Evolutionary conservation across 2,797 vertebrate genomes (phyloP).

Genomic region (Holocentrus rufus): DNA sequence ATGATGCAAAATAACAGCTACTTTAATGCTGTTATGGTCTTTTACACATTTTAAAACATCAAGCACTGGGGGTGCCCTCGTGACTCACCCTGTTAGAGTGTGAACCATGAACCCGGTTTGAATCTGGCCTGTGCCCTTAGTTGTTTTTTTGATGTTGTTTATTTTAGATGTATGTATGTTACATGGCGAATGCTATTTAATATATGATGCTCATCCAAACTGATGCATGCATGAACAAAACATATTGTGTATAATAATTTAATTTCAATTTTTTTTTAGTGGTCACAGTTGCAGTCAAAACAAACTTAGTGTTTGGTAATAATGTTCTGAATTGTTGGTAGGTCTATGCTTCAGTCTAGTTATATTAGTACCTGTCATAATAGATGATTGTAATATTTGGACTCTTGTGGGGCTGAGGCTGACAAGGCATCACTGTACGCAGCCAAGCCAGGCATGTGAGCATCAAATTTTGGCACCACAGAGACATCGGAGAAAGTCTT

Average conservation of each 20-base stretch:
- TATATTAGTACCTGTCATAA: background rate
- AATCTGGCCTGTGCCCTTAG: too few relatives aligned
- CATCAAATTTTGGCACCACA: slow-evolving; percentile 7
- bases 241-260: too few relatives aligned
- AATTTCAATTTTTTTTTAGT: too few relatives aligned
- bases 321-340: background rate
- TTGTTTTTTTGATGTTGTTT: too few relatives aligned
- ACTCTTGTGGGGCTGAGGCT: slow-evolving; percentile 8
- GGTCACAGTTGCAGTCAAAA: background rate
- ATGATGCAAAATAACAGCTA: background rate
- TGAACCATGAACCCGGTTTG: too few relatives aligned
- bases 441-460: slow-evolving; percentile 18
- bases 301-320: background rate
- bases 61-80: too few relatives aligned
- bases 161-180: too few relatives aligned
- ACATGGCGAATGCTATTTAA: too few relatives aligned
- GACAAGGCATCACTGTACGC: slow-evolving; percentile 8
- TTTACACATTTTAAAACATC: too few relatives aligned
- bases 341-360: background rate
- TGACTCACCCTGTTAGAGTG: too few relatives aligned
- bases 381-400: slow-evolving; percentile 11
- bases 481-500: slow-evolving; percentile 4
- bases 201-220: too few relatives aligned
- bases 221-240: too few relatives aligned
- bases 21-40: background rate